Conservation (phyloP, 2,797 vertebrate species). For the Selene dorsalis region DNA sequence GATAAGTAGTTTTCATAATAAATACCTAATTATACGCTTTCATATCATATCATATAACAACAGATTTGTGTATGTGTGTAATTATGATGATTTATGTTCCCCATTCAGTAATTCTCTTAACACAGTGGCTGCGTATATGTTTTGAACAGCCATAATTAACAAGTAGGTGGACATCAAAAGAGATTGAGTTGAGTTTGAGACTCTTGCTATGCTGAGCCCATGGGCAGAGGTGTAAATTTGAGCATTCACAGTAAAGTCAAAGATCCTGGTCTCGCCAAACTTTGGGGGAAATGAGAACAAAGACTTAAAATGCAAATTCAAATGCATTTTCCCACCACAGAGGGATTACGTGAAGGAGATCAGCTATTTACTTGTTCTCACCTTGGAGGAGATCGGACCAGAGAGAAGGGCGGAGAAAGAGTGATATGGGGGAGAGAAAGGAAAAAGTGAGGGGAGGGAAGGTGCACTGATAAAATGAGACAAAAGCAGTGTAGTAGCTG, state of each 20-base stretch:
- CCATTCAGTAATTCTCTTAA: conserved; percentile 28
- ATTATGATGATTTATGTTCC: conserved; percentile 33
- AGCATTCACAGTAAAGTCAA: background rate
- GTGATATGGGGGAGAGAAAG: conserved; percentile 25
- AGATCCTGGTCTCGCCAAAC: conserved; percentile 5
- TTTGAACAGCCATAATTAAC: conserved; percentile 45
- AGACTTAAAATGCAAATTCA: conserved; percentile 52
- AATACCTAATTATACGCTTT: conserved; percentile 32
- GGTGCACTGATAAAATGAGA: conserved; percentile 64
- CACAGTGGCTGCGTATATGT: background rate
- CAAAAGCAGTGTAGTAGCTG: conserved; percentile 52
- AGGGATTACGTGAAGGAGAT: conserved; percentile 59
- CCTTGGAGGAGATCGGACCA: conserved; percentile 53
- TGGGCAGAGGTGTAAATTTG: background rate
- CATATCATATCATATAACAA: conserved; percentile 35
- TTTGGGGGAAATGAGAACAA: background rate
- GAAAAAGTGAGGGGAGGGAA: conserved; percentile 36
- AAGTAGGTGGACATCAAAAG: conserved; percentile 29
- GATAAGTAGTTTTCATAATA: conserved; percentile 13
- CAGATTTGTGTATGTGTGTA: background rate
- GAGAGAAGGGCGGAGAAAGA: conserved; percentile 8
- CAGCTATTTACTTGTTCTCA: conserved; percentile 68
- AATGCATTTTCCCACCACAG: conserved; percentile 56
- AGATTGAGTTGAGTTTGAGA: background rate
- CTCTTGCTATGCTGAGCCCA: background rate